Evolutionary conservation across 2,797 vertebrate species (phyloP).

Genomic region (Anolis apletophallus): DNA sequence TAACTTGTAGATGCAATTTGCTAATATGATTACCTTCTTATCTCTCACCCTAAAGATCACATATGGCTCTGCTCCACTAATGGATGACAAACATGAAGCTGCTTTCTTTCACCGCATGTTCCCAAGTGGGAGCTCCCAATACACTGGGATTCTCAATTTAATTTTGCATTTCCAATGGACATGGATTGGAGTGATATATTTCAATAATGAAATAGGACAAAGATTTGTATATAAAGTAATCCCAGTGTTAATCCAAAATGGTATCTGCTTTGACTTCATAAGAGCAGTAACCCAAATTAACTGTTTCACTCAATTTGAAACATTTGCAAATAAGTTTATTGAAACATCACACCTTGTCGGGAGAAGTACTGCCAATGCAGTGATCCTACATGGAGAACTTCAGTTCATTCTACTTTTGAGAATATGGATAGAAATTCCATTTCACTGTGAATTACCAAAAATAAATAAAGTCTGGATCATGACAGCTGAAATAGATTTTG

Average conservation of each 20-base stretch:
- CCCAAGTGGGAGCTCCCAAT: neutral
- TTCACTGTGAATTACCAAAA: neutral
- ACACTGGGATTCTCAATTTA: neutral
- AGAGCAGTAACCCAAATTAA: no score
- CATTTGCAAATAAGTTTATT: neutral
- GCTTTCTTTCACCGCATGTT: neutral
- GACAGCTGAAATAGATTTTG: slow-evolving; percentile 25
- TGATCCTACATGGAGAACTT: slow-evolving; percentile 8
- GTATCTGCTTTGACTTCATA: slow-evolving; percentile 12
- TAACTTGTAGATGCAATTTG: no score
- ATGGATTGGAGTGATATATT: neutral
- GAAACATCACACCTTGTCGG: neutral
- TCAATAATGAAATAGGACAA: neutral
- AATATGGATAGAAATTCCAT: fast-evolving
- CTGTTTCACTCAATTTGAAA: neutral
- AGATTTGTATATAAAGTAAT: neutral
- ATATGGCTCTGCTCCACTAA: neutral
- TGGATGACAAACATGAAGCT: neutral
- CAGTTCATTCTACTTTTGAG: neutral
- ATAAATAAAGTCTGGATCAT: neutral
- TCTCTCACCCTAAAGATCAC: neutral
- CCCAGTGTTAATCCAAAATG: neutral
- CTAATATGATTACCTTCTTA: no score
- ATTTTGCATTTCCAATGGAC: neutral
- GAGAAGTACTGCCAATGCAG: neutral